Conservation (phyloP, 2,797 vertebrate genomes). For the Echeneis naucrates region DNA sequence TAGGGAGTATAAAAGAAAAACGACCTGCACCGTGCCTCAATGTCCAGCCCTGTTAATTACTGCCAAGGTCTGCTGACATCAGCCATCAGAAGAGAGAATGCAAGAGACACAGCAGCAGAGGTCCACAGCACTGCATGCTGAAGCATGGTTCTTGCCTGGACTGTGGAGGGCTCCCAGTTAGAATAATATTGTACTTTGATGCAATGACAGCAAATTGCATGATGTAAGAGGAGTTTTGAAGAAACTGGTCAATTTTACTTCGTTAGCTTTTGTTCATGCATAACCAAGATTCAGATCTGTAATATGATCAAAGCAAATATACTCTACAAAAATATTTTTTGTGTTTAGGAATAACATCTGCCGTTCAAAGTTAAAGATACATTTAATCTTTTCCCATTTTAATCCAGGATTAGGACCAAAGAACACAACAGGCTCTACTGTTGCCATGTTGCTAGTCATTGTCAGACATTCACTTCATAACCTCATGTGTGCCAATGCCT, state of each 20-base stretch:
- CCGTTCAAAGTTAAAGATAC: background rate
- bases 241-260: background rate
- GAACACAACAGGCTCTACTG: conserved; percentile 25
- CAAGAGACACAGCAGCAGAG: conserved; percentile 36
- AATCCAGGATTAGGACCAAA: background rate
- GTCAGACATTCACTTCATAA: conserved; percentile 48
- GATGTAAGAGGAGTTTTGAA: too few relatives aligned
- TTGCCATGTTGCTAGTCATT: conserved; percentile 27
- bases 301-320: background rate
- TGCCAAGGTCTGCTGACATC: conserved; percentile 78
- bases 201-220: conserved; percentile 5
- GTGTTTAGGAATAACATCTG: background rate
- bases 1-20: conserved; percentile 80
- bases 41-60: conserved; percentile 79
- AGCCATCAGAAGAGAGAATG: conserved; percentile 57
- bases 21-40: conserved; percentile 67
- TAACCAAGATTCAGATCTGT: background rate
- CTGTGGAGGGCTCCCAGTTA: conserved; percentile 19
- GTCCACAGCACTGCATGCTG: conserved; percentile 29
- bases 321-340: background rate
- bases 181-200: conserved; percentile 23
- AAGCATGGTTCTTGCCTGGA: background rate
- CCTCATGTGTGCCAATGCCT: conserved; percentile 48
- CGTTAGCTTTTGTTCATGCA: conserved; percentile 8
- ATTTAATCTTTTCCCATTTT: background rate